Conservation (phyloP, 2,113 vertebrate species). For the Cyanoderma ruficeps region DNA sequence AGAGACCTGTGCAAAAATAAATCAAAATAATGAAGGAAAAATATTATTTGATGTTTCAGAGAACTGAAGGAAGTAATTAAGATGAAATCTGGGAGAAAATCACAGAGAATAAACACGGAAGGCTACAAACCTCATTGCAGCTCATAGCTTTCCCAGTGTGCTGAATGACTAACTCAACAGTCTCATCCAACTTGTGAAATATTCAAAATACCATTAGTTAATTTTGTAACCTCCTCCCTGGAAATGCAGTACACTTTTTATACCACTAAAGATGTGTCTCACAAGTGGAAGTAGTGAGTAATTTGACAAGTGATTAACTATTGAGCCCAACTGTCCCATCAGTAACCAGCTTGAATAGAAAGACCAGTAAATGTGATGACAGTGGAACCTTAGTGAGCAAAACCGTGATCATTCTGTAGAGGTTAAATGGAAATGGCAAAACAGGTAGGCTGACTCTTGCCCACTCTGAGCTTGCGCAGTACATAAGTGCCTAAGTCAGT, state of each 20-base stretch:
- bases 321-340: constrained; percentile 46
- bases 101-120: neutral
- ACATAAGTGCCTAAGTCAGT: neutral
- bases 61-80: neutral
- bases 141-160: neutral
- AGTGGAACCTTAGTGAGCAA: constrained; percentile 23
- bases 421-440: neutral
- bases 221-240: constrained; percentile 17
- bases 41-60: neutral
- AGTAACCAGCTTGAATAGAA: constrained; percentile 30
- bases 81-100: neutral
- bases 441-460: neutral
- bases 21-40: neutral
- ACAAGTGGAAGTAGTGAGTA: constrained; percentile 34
- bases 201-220: neutral
- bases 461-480: neutral
- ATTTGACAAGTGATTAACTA: constrained; percentile 59
- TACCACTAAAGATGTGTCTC: constrained; percentile 31
- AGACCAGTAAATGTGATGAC: neutral
- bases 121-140: neutral
- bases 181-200: constrained; percentile 5
- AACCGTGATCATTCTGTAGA: constrained; percentile 8
- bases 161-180: neutral
- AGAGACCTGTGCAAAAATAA: neutral
- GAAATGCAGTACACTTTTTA: constrained; percentile 27